These are phyloP conservation scores for Toxotes lorentzi DNA, from an alignment of 2,797 vertebrate genomes.

Conservation along the genomic window DNA sequence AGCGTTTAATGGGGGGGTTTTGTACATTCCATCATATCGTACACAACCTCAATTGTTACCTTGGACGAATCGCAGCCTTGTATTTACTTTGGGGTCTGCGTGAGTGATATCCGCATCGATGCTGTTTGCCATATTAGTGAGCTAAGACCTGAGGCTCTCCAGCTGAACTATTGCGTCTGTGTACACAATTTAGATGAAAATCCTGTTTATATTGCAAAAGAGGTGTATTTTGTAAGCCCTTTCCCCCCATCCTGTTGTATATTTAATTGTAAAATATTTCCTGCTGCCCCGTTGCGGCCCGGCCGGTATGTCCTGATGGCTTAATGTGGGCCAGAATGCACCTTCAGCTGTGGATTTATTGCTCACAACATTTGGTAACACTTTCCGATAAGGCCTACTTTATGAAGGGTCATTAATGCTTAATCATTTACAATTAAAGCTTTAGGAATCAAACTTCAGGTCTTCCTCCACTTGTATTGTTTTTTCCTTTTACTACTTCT, in stretches of 20 bases:
- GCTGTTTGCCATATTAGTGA: slow-evolving; percentile 80
- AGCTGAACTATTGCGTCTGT: slow-evolving; percentile 80
- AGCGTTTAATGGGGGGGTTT: slow-evolving; percentile 72
- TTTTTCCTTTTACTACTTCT: too few relatives aligned
- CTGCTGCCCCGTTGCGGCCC: slow-evolving; percentile 42
- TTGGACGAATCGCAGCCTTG: slow-evolving; percentile 73
- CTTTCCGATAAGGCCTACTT: background rate
- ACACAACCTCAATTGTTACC: slow-evolving; percentile 86
- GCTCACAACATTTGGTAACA: background rate
- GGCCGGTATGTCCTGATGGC: slow-evolving; percentile 56
- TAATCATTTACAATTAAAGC: too few relatives aligned
- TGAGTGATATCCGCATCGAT: slow-evolving; percentile 76
- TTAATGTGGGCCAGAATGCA: slow-evolving; percentile 60
- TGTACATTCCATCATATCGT: slow-evolving; percentile 78
- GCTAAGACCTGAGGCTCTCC: slow-evolving; percentile 80
- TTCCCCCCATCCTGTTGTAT: slow-evolving; percentile 60
- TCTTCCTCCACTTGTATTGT: too few relatives aligned
- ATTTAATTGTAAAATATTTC: slow-evolving; percentile 81
- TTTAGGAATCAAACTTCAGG: too few relatives aligned
- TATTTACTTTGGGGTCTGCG: slow-evolving; percentile 81
- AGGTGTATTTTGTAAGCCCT: slow-evolving; percentile 83
- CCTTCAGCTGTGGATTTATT: slow-evolving; percentile 46
- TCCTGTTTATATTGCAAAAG: slow-evolving; percentile 86
- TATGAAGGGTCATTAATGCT: too few relatives aligned
- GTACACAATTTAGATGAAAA: slow-evolving; percentile 84